A percentile compares a stretch with the other conserved stretches of the same genome.
Evolutionary conservation across 2,797 vertebrate genomes (phyloP).

Genomic region (Enteromius unitaeniatus): DNA sequence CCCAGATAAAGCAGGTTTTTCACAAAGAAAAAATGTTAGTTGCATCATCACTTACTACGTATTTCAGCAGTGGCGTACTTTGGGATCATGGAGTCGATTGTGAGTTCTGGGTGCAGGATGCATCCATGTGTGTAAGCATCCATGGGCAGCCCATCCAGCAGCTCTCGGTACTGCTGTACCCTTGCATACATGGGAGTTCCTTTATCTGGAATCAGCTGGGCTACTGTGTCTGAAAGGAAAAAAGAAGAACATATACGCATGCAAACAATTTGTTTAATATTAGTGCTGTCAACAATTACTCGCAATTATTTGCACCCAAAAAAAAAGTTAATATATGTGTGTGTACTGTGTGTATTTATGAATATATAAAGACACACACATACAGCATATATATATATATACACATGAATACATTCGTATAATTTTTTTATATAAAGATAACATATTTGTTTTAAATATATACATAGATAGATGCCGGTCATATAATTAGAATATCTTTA

Average conservation of each 20-base stretch:
- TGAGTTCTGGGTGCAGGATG: constrained; percentile 98
- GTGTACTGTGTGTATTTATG: no score
- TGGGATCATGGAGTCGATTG: constrained; percentile 99
- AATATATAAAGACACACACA: no score
- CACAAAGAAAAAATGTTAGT: constrained; percentile 25
- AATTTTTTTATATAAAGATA: no score
- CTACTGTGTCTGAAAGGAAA: constrained; percentile 82
- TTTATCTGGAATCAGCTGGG: constrained; percentile 88
- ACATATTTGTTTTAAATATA: no score
- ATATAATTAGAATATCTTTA: no score
- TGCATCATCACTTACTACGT: constrained; percentile 91
- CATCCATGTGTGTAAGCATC: constrained; percentile 99
- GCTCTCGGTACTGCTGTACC: constrained; percentile 94
- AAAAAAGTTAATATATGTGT: no score
- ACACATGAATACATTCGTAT: no score
- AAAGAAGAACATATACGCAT: constrained; percentile 30
- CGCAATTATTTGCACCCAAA: no score
- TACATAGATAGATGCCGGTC: no score
- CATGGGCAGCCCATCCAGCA: constrained; percentile 96
- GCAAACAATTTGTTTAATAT: no score
- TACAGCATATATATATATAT: no score
- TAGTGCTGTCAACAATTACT: no score
- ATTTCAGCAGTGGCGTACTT: constrained; percentile 99
- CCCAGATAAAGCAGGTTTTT: background rate
- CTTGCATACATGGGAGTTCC: constrained; percentile 85